Evolutionary conservation across 2,113 vertebrate species (phyloP).

Genomic region (Salminus brasiliensis): DNA sequence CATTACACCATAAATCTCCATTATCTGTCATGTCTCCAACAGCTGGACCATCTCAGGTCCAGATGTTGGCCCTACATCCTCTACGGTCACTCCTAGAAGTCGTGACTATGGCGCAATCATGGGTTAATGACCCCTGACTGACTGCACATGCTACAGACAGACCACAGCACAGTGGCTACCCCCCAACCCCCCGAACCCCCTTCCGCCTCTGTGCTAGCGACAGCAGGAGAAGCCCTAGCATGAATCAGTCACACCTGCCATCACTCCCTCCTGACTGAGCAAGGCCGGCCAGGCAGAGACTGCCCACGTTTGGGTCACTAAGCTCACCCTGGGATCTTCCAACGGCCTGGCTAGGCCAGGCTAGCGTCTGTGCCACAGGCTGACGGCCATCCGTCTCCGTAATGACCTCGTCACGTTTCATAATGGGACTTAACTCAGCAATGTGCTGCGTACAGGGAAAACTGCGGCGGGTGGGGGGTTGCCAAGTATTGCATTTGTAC

Average conservation of each 20-base stretch:
- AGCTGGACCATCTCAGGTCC: background rate
- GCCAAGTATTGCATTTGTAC: too few relatives aligned
- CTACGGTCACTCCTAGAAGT: background rate
- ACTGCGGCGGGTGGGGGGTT: background rate
- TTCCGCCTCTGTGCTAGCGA: too few relatives aligned
- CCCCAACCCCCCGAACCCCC: background rate
- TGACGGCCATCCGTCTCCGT: background rate
- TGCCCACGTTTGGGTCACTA: constrained; percentile 26
- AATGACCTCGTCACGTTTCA: background rate
- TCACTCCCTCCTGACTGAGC: background rate
- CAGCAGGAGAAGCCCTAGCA: background rate
- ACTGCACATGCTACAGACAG: constrained; percentile 18
- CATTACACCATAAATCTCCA: background rate
- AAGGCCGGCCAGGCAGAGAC: constrained; percentile 29
- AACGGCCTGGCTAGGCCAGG: background rate
- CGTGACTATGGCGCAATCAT: background rate
- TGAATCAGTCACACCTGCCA: constrained; percentile 32
- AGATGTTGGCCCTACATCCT: background rate
- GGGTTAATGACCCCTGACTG: background rate
- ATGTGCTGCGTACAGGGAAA: background rate
- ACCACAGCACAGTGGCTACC: background rate
- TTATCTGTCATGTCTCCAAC: background rate
- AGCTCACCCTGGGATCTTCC: constrained; percentile 17
- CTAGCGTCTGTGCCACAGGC: background rate
- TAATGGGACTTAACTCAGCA: background rate